phyloP scores from a whole-genome alignment of 53 echinoderm and acorn worm genomes.

The Antedon mediterranea region DNA sequence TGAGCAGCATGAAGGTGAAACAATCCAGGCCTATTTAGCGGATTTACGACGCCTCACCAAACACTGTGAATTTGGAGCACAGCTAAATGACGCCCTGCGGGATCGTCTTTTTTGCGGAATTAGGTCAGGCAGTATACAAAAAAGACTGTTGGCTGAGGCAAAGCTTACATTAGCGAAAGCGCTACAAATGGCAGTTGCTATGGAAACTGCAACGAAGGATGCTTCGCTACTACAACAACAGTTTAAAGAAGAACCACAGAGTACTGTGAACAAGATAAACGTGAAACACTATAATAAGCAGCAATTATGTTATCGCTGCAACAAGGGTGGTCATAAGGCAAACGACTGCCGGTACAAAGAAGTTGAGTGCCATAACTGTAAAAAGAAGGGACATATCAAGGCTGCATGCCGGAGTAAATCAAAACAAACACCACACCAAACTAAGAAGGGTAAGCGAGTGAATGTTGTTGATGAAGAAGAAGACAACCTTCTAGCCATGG shows the following conservation, averaged over 20 bases:
- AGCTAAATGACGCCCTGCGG: slow-evolving; percentile 31
- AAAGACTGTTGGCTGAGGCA: slow-evolving; percentile 34
- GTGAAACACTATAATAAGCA: background rate
- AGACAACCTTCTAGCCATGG: no score
- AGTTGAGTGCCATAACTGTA: background rate
- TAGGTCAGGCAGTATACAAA: slow-evolving; percentile 16
- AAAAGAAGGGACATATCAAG: background rate
- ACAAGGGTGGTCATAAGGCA: background rate
- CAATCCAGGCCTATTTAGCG: slow-evolving; percentile 24
- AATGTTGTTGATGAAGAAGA: background rate
- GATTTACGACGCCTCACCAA: slow-evolving; percentile 24
- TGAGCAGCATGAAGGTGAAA: slow-evolving; percentile 32
- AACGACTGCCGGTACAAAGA: background rate
- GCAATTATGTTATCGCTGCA: background rate
- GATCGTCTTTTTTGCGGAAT: slow-evolving; percentile 42
- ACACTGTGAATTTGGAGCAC: slow-evolving; percentile 33
- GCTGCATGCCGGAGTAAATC: no score
- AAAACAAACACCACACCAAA: no score
- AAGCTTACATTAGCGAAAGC: slow-evolving; percentile 31
- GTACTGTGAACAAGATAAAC: background rate
- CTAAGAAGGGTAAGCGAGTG: no score
- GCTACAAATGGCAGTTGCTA: no score
- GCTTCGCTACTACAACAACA: no score
- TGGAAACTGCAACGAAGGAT: no score
- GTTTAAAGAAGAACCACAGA: background rate